Evolutionary conservation across 1,140 invertebrate species (phyloP), one percentile per base, ranked within the genome.

Genomic region (Drosophila setifemur): DNA sequence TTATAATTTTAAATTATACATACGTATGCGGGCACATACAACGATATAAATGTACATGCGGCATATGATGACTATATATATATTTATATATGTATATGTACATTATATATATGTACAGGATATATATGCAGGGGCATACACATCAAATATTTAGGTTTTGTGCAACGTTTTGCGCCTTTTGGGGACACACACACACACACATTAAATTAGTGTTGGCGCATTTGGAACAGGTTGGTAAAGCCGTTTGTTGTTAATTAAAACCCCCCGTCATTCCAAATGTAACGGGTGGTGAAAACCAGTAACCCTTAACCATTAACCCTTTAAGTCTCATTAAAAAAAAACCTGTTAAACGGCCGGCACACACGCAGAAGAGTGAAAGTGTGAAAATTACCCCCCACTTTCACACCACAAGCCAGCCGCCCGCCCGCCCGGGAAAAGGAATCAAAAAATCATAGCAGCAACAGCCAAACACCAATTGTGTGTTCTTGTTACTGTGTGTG

Each of bases 1-100:
- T 85, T 86, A 85, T 85, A 85, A 85, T 86, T 86, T 86, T 86
- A 85, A 85, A 85, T 82, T 87, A 86, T 81, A 63, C 55, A 73
- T 67, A 66, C 42, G 29, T 54, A 50, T 60, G 58, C 23, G 55
- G 42, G 43, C 18, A 39, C 60, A 64, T 49, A 29, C 57, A n/a
- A n/a, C 19, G 25, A 64, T 64, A 39, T 47, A 71, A 76, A 48
- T 66, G 73, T 66, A 76, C 69, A 48, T 73, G 58, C 44, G 25
- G 52, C 52, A 73, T 76, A 43, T 61, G 37, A 58, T 55, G 37
- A 12, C 9, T 33, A 58, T 58, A 61, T 61, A 61, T 43, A 57
- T 12, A 33, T n/a, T 28, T 29, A 28, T 42, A 26, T 7, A 18
- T 67, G 60, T 16, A 48, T 49, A 74, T 45, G 42, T 45, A 14